phyloP scores from a whole-genome alignment of 2,797 vertebrate species.

The Enteromius afrohamiltoni region DNA sequence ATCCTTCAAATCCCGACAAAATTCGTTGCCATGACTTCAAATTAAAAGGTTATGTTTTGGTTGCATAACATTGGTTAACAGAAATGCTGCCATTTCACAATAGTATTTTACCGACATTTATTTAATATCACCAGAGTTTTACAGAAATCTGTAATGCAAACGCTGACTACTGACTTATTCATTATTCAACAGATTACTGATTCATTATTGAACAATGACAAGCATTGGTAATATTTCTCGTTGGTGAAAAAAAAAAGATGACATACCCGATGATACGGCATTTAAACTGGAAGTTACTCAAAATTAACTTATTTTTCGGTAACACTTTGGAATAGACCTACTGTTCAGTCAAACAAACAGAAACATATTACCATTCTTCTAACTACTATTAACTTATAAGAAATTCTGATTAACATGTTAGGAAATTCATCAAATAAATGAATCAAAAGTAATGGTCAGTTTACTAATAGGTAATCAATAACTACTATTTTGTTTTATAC shows the following conservation, averaged over 20 bases:
- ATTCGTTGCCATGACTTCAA: too few relatives aligned
- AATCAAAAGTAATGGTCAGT: not conserved
- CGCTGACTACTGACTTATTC: not conserved
- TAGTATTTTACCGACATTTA: too few relatives aligned
- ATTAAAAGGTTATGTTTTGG: too few relatives aligned
- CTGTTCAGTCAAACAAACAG: not conserved
- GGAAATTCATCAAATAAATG: not conserved
- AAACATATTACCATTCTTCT: not conserved
- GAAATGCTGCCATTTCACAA: too few relatives aligned
- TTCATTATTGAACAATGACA: not conserved
- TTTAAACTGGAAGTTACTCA: not conserved
- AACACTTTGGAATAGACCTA: not conserved
- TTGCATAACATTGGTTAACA: too few relatives aligned
- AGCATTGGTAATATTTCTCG: not conserved
- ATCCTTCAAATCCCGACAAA: too few relatives aligned
- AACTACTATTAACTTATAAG: not conserved
- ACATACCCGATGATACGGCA: not conserved
- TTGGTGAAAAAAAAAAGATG: not conserved
- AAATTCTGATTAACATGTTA: not conserved
- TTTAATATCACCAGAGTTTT: too few relatives aligned
- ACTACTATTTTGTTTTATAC: not conserved
- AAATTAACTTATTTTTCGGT: not conserved
- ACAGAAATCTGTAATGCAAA: not conserved
- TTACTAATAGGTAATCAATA: not conserved
- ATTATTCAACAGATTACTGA: not conserved